Percentiles rank a stretch among this genome's conserved stretches.
These are phyloP conservation scores for Thysanoteuthis rhombus DNA, from an alignment of 2,888 invertebrate species.

Conservation along the genomic window DNA sequence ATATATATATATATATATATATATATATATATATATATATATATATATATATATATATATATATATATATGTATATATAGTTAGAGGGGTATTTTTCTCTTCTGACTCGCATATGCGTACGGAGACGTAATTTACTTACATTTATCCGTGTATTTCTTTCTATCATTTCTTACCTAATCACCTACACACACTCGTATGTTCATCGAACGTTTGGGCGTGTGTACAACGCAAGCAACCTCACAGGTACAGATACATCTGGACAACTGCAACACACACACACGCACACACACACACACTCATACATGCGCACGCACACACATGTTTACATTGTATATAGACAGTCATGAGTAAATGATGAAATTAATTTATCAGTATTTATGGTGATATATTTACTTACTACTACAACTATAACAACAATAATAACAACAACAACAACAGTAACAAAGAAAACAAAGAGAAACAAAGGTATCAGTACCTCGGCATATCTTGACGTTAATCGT, in stretches of 20 bases:
- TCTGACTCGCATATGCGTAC: not conserved
- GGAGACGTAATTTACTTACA: not conserved
- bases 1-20: too few species aligned
- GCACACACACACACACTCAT: too few species aligned
- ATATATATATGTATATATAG: too few species aligned
- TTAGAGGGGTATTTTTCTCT: conserved; percentile 12
- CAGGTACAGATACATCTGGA: too few species aligned
- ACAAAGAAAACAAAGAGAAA: not conserved
- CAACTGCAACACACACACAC: too few species aligned
- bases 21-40: too few species aligned
- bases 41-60: too few species aligned
- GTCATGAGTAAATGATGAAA: not conserved
- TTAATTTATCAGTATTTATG: not conserved
- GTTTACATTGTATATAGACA: not conserved
- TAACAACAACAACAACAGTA: not conserved
- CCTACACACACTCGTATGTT: not conserved
- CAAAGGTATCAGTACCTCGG: not conserved
- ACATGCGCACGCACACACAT: too few species aligned
- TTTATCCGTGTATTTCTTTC: not conserved
- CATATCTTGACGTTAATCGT: not conserved
- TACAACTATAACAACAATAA: not conserved
- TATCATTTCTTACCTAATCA: not conserved
- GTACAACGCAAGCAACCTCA: not conserved
- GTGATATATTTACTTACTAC: not conserved
- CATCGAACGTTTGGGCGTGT: not conserved